These are phyloP conservation scores for Ennomos erosarius DNA, from an alignment of 2,888 invertebrate species.

Conservation along the genomic window DNA sequence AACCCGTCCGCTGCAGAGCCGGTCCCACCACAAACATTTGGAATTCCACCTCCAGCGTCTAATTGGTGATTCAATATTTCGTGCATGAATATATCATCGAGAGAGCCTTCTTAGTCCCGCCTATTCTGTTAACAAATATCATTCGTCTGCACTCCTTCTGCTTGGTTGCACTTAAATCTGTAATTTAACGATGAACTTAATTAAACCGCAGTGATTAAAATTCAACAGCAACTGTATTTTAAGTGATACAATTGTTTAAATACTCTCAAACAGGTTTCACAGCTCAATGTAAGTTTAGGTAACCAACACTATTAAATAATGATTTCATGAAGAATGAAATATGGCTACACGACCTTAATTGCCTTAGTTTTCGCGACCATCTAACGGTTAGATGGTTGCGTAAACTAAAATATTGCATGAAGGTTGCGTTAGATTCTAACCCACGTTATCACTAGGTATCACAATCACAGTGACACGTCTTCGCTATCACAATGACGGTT, in stretches of 20 bases:
- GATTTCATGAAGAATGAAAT: too few species aligned
- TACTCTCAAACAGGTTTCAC: too few species aligned
- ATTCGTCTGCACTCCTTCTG: constrained; percentile 55
- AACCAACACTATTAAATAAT: too few species aligned
- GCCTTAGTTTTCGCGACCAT: too few species aligned
- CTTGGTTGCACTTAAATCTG: constrained; percentile 50
- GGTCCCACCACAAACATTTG: constrained; percentile 7
- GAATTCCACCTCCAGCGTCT: constrained; percentile 38
- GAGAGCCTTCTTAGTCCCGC: constrained; percentile 50
- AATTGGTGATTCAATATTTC: constrained; percentile 49
- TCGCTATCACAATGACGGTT: too few species aligned
- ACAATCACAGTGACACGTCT: too few species aligned
- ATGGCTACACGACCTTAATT: too few species aligned
- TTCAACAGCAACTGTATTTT: neutral
- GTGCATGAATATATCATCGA: constrained; percentile 45
- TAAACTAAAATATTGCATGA: too few species aligned
- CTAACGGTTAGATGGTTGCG: too few species aligned
- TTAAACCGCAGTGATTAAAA: constrained; percentile 5
- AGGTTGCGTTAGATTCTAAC: too few species aligned
- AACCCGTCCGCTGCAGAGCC: constrained; percentile 5
- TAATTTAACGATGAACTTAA: constrained; percentile 21
- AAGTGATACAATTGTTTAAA: neutral
- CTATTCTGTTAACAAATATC: constrained; percentile 49
- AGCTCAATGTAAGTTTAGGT: too few species aligned
- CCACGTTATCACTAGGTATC: too few species aligned